phyloP scores from a whole-genome alignment of 1,140 invertebrate species.

The Diachasma alloeum region DNA sequence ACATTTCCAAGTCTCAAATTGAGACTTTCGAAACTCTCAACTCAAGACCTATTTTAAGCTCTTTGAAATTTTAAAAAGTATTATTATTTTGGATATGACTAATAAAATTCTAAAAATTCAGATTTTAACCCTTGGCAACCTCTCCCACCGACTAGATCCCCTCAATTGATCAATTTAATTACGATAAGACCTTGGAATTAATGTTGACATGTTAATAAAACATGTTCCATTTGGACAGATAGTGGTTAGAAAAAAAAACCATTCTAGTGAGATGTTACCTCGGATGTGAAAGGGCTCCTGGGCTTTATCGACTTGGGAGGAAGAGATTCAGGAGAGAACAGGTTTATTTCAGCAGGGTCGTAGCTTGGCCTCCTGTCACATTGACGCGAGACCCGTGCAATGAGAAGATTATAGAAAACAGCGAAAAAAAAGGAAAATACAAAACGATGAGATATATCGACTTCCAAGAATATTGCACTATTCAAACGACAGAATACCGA shows the following conservation, averaged over 20 bases:
- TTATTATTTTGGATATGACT: too few relatives aligned
- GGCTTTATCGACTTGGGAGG: background rate
- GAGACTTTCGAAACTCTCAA: too few relatives aligned
- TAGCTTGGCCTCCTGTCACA: constrained; percentile 18
- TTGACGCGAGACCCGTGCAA: constrained; percentile 22
- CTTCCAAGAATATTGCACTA: constrained; percentile 29
- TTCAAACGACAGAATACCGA: background rate
- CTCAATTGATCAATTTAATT: background rate
- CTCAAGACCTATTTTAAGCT: too few relatives aligned
- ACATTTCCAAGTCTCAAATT: too few relatives aligned
- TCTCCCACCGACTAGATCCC: too few relatives aligned
- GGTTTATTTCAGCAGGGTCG: constrained; percentile 49
- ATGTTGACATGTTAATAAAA: constrained; percentile 12
- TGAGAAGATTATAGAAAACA: background rate
- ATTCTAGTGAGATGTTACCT: background rate
- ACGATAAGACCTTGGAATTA: background rate
- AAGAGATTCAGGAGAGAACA: constrained; percentile 1
- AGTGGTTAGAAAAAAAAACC: background rate
- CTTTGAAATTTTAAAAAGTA: too few relatives aligned
- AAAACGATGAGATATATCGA: constrained; percentile 39
- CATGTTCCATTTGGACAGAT: constrained; percentile 25
- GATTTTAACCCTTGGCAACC: too few relatives aligned
- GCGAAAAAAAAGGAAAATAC: background rate
- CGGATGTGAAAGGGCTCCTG: constrained; percentile 3
- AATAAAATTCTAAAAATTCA: too few relatives aligned